Evolutionary conservation across 2,113 vertebrate species (phyloP).

Genomic region (Chrysochloris asiatica): DNA sequence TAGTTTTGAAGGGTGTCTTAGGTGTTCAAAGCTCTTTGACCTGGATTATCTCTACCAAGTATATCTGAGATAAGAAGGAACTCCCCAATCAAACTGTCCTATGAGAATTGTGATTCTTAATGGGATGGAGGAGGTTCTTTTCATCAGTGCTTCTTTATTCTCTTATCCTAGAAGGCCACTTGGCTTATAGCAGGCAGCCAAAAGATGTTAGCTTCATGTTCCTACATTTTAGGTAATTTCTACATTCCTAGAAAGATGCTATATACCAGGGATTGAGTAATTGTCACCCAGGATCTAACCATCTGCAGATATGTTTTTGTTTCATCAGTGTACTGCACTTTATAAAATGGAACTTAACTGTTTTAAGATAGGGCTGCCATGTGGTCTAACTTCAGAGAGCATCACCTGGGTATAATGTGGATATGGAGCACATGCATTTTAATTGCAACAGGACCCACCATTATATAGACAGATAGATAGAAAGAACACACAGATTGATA

Average conservation of each 20-base stretch:
- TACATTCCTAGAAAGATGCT: not conserved
- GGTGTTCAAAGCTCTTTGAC: not conserved
- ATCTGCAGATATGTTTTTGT: not conserved
- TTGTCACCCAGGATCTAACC: not conserved
- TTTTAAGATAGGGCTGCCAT: not conserved
- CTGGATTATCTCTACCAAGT: not conserved
- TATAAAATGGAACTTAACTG: not conserved
- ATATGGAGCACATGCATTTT: rapidly evolving
- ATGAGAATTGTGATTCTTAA: not conserved
- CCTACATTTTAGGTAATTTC: not conserved
- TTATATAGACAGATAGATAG: too few relatives aligned
- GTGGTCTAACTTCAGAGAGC: not conserved
- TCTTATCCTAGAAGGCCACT: too few relatives aligned
- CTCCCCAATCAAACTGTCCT: not conserved
- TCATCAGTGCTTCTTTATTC: not conserved
- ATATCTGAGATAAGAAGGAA: not conserved
- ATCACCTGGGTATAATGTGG: not conserved
- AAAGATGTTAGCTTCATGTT: not conserved
- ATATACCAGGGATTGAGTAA: not conserved
- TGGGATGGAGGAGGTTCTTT: not conserved
- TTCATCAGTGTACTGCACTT: not conserved
- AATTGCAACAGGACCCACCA: not conserved
- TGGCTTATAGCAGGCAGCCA: too few relatives aligned
- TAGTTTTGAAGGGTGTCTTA: not conserved
- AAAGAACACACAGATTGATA: not conserved